phyloP scores from a whole-genome alignment of 2,797 vertebrate species.

The Myotis planiceps region DNA sequence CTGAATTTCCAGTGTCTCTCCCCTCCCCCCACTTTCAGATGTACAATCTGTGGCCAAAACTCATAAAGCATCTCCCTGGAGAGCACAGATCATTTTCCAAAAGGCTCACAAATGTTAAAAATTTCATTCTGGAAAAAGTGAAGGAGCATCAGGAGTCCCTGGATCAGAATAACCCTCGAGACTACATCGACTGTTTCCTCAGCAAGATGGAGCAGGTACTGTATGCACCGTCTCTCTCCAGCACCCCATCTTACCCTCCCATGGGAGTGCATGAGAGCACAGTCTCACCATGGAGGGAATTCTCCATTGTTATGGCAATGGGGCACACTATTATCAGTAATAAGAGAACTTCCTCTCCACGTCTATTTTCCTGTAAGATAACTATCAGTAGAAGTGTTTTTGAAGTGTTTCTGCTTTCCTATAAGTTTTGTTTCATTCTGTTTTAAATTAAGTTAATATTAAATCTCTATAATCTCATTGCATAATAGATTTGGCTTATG shows the following conservation, averaged over 20 bases:
- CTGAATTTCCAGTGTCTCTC: neutral
- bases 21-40: constrained; percentile 66
- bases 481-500: neutral
- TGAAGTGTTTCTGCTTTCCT: neutral
- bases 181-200: constrained; percentile 79
- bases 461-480: neutral
- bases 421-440: neutral
- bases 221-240: neutral
- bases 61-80: constrained; percentile 74
- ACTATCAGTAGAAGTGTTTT: neutral
- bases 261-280: neutral
- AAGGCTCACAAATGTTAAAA: neutral
- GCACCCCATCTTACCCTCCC: too few relatives aligned
- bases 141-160: constrained; percentile 68
- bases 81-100: neutral
- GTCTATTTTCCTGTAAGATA: neutral
- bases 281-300: neutral
- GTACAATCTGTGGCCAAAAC: constrained; percentile 61
- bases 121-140: constrained; percentile 64
- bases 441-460: neutral
- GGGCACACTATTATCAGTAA: neutral
- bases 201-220: constrained; percentile 82
- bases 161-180: constrained; percentile 56
- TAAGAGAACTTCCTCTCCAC: neutral
- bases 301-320: neutral